Evolutionary conservation across 1,140 invertebrate species (phyloP), one percentile per base, ranked within the genome.

Genomic region (Marisa cornuarietis): DNA sequence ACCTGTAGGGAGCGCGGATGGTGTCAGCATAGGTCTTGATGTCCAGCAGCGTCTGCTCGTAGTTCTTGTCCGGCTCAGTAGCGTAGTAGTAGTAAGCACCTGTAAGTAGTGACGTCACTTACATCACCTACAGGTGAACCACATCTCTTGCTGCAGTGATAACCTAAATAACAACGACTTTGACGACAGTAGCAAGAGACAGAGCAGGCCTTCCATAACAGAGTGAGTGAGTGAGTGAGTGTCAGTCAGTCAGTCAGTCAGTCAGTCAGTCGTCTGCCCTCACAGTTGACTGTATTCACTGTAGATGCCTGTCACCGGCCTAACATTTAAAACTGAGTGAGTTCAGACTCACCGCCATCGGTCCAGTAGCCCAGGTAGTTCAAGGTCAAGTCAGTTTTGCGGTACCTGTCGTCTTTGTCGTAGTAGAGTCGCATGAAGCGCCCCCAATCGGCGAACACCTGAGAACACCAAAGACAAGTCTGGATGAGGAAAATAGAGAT

Each of bases 51-150:
- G 87, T 88, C 49, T 83, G 80, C 65, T 88, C 82, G 62, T 88
- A 88, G 24, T 71, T 86, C 72, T 84, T 85, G 42, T 78, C 74
- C 16, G 58, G 61, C 63, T 88, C 87, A 16, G 84, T 87, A 20
- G 86, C 79, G 79, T 87, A 88, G 72, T 87, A 88, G 69, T 88
- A 88, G 73, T 86, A 88, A 6, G 84, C 87, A 16, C 87, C 85
- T 88, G 75, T 20, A 79, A 61, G 20, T 49, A n/a, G 69, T 87
- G 31, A 42, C 31, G 31, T 42, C 31, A 42, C 3, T 42, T 42
- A 42, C 31, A 42, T 42, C 31, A 42, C 1, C 31, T 42, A 42
- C 31, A 2, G 31, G 31, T 2, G 31, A 42, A 42, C 31, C 31
- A 42, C 31, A 6, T 42, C 31, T 42, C 3, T 42, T 6, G 6